Percentiles rank a stretch among this genome's conserved stretches.
phyloP scores from a whole-genome alignment of 2,888 invertebrate species.

The Minunthozetes semirufus region DNA sequence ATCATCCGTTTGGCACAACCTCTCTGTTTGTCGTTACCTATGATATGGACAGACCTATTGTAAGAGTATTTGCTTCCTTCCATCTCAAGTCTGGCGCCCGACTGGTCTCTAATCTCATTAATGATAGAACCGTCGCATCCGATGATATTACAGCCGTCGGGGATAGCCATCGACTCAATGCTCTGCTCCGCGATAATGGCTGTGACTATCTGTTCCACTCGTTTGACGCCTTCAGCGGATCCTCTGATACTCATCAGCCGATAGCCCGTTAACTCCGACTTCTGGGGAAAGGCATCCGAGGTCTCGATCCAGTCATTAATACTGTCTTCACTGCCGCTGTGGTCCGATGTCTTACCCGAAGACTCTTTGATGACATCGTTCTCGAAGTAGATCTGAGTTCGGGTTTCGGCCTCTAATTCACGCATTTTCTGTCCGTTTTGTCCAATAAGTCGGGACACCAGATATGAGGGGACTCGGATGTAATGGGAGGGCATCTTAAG shows the following conservation, averaged over 20 bases:
- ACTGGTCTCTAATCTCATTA: not conserved
- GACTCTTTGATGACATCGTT: not conserved
- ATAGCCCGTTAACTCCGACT: not conserved
- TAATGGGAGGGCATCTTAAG: not conserved
- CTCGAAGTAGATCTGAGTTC: not conserved
- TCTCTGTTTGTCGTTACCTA: not conserved
- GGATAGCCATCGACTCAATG: not conserved
- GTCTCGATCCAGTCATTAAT: not conserved
- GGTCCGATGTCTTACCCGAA: too few species aligned
- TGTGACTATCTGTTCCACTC: not conserved
- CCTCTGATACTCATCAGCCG: not conserved
- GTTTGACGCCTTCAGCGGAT: not conserved
- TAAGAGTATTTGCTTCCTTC: not conserved
- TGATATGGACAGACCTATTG: not conserved
- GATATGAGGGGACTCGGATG: not conserved
- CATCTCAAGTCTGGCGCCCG: not conserved
- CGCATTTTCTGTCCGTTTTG: not conserved
- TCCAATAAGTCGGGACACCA: not conserved
- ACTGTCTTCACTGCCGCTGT: too few species aligned
- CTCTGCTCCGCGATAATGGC: not conserved
- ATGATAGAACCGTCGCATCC: not conserved
- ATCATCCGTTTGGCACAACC: not conserved
- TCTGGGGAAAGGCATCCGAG: not conserved
- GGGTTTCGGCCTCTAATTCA: not conserved
- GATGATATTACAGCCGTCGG: conserved; percentile 4